These are phyloP conservation scores for Drosophila tsacasi DNA, from an alignment of 1,140 invertebrate genomes.

Conservation along the genomic window DNA sequence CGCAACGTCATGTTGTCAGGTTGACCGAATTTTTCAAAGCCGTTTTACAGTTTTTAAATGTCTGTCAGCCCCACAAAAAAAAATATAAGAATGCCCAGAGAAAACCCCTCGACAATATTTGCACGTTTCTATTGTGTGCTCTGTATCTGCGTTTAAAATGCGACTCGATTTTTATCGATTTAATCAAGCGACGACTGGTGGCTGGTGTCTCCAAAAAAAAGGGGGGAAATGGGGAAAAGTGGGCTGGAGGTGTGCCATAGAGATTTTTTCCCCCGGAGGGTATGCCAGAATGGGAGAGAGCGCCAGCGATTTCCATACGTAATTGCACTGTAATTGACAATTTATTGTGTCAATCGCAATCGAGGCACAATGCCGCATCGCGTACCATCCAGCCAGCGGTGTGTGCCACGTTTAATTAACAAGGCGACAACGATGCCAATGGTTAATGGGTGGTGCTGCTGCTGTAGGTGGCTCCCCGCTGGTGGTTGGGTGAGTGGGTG, in stretches of 20 bases:
- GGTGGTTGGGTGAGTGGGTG: not conserved
- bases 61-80: slow-evolving; percentile 15
- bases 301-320: slow-evolving; percentile 77
- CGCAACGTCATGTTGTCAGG: slow-evolving; percentile 36
- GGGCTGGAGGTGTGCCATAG: not conserved
- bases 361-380: slow-evolving; percentile 73
- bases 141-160: slow-evolving; percentile 68
- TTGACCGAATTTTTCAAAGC: slow-evolving; percentile 66
- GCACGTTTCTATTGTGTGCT: slow-evolving; percentile 77
- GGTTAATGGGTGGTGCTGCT: slow-evolving; percentile 39
- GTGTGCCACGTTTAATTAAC: slow-evolving; percentile 80
- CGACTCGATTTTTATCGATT: slow-evolving; percentile 81
- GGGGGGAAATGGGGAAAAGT: not conserved
- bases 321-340: slow-evolving; percentile 84
- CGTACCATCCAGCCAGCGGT: slow-evolving; percentile 50
- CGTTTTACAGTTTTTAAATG: slow-evolving; percentile 61
- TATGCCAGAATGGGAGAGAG: slow-evolving; percentile 14
- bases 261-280: slow-evolving; percentile 19
- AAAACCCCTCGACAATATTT: slow-evolving; percentile 56
- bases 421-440: slow-evolving; percentile 74
- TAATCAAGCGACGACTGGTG: slow-evolving; percentile 69
- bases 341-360: slow-evolving; percentile 84
- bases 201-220: slow-evolving; percentile 11
- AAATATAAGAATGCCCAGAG: slow-evolving; percentile 5
- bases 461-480: not conserved